These are phyloP conservation scores for Psephotus haematonotus DNA, from an alignment of 2,113 vertebrate genomes.

Conservation along the genomic window DNA sequence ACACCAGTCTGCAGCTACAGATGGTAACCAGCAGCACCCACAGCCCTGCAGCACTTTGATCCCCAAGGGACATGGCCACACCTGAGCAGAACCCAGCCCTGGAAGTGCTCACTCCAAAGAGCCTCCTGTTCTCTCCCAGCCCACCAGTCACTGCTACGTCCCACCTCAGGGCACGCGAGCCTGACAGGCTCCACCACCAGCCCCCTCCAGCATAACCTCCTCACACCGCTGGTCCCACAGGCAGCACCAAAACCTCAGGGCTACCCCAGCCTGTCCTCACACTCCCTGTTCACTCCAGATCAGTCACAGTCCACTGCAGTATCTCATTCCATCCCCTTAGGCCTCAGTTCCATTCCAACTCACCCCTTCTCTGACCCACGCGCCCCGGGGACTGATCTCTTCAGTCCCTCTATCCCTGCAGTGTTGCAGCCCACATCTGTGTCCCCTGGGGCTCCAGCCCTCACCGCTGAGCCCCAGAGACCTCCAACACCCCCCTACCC, in stretches of 20 bases:
- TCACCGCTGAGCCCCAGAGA: neutral
- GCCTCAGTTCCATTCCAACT: rapidly evolving
- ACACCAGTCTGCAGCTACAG: neutral
- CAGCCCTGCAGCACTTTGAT: neutral
- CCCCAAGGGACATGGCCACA: rapidly evolving
- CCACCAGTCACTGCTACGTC: neutral
- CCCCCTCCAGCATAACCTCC: neutral
- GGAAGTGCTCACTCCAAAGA: neutral
- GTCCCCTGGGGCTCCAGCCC: neutral
- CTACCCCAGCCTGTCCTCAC: neutral
- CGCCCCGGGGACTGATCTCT: neutral
- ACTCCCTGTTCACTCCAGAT: rapidly evolving
- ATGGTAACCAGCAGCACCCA: neutral
- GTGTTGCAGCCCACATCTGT: rapidly evolving
- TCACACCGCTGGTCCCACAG: rapidly evolving
- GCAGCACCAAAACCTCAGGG: neutral
- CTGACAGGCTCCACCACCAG: rapidly evolving
- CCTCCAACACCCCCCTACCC: neutral
- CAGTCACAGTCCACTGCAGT: neutral
- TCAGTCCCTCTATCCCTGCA: neutral
- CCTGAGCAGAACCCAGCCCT: neutral
- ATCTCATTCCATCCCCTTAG: rapidly evolving
- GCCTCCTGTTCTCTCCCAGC: neutral
- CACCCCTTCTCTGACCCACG: neutral
- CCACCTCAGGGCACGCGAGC: rapidly evolving